Percentiles rank a stretch among this genome's conserved stretches.
Conservation (phyloP, 2,888 invertebrate species). For the Rhopalosiphum nymphaeae region DNA sequence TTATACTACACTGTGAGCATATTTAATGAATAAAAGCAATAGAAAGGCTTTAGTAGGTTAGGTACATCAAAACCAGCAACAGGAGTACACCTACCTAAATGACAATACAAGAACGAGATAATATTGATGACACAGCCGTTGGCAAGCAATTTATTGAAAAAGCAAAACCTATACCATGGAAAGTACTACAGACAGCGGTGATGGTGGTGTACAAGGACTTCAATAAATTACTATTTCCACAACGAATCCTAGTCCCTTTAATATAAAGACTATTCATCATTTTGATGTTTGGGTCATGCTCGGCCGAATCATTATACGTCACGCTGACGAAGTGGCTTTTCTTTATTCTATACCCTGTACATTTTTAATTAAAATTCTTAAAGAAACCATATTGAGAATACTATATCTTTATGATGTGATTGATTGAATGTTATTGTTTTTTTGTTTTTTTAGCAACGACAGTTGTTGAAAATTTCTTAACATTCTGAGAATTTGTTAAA, state of each 20-base stretch:
- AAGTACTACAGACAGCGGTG: conserved; percentile 6
- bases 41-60: background rate
- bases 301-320: conserved; percentile 55
- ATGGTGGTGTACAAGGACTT: conserved; percentile 24
- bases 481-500: background rate
- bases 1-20: background rate
- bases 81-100: conserved; percentile 19
- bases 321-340: conserved; percentile 60
- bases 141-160: conserved; percentile 61
- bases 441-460: background rate
- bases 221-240: conserved; percentile 62
- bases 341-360: conserved; percentile 30
- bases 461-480: background rate
- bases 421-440: conserved; percentile 11
- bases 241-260: conserved; percentile 55
- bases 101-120: conserved; percentile 45
- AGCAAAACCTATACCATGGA: conserved; percentile 16
- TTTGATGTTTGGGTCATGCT: conserved; percentile 55
- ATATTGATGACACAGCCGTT: conserved; percentile 46
- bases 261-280: conserved; percentile 60
- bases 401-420: background rate
- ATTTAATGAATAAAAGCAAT: conserved; percentile 43
- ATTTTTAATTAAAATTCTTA: conserved; percentile 59
- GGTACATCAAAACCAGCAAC: conserved; percentile 26
- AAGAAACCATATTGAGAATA: conserved; percentile 32